Evolutionary conservation across 1,140 invertebrate genomes (phyloP).

Genomic region (Calycopis cecrops): DNA sequence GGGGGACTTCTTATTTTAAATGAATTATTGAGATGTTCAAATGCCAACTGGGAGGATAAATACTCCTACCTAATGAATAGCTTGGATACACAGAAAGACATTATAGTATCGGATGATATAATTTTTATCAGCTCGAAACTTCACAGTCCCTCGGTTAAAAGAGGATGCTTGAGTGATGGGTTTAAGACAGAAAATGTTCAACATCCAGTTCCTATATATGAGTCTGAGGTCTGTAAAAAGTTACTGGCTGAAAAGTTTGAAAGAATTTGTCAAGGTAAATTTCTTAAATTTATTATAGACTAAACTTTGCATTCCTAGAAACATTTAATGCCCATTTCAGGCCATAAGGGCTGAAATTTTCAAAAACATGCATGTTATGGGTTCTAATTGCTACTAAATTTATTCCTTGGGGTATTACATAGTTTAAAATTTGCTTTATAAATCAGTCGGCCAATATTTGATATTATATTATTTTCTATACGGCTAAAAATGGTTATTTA

Average conservation of each 20-base stretch:
- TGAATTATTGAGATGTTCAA: constrained; percentile 94
- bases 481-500: no score
- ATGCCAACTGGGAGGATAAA: constrained; percentile 90
- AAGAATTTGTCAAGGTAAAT: constrained; percentile 81
- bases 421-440: no score
- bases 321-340: no score
- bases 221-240: constrained; percentile 91
- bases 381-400: no score
- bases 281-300: no score
- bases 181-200: constrained; percentile 66
- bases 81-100: constrained; percentile 65
- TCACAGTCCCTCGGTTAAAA: constrained; percentile 76
- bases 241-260: constrained; percentile 90
- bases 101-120: constrained; percentile 75
- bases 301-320: no score
- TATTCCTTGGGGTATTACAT: no score
- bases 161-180: constrained; percentile 71
- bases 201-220: constrained; percentile 79
- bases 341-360: no score
- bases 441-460: no score
- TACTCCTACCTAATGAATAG: constrained; percentile 82
- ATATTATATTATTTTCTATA: no score
- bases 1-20: constrained; percentile 95
- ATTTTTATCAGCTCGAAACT: constrained; percentile 77
- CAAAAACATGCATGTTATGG: no score